Evolutionary conservation across 2,113 vertebrate species (phyloP).

Genomic region (Oreocharis arfaki): DNA sequence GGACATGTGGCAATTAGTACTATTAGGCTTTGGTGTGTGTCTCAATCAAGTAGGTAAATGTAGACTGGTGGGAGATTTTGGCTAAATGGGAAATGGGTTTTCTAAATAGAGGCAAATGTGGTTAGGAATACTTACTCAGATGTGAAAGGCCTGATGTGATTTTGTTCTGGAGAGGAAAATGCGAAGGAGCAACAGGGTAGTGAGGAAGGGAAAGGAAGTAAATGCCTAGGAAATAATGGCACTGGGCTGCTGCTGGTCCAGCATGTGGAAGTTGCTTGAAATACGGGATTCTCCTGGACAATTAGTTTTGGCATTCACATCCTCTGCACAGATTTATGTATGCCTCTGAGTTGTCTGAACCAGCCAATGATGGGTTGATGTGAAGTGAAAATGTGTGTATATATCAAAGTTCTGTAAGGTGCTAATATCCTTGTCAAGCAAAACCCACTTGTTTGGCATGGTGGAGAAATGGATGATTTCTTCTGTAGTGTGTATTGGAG

Average conservation of each 20-base stretch:
- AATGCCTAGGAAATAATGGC: background rate
- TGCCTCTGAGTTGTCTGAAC: background rate
- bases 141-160: background rate
- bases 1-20: background rate
- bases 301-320: background rate
- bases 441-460: background rate
- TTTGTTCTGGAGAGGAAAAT: background rate
- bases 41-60: background rate
- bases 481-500: background rate
- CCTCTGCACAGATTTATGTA: background rate
- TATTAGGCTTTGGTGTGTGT: background rate
- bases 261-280: background rate
- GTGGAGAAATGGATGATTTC: background rate
- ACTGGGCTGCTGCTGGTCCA: background rate
- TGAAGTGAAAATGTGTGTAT: background rate
- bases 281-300: background rate
- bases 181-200: no score
- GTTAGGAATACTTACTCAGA: background rate
- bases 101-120: background rate
- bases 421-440: background rate
- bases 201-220: background rate
- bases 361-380: background rate
- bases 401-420: background rate
- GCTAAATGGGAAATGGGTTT: background rate
- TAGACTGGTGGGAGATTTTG: background rate